Base-by-base conservation (phyloP, 2,113 vertebrate species). In the Sinocyclocheilus anophthalmus region DNA sequence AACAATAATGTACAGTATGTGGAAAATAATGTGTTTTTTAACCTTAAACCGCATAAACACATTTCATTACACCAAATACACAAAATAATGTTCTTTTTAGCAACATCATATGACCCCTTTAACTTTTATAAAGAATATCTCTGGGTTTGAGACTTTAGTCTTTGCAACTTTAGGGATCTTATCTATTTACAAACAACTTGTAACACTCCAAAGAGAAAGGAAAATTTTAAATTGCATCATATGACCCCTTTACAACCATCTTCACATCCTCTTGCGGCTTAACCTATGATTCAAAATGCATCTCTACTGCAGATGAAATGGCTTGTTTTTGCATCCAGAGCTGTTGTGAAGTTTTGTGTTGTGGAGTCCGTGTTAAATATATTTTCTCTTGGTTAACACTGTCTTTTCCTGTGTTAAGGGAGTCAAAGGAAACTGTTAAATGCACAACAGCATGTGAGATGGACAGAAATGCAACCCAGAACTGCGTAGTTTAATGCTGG, bases 381-480 rank as follows among this genome's bases (percentile, higher is more conserved):
- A 69, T 59, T 24, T 85, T 39, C 22, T 39, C 67, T 24, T 48
- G 16, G 33, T 59, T 72, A 22, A 61, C 63, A 85, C 50, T 14
- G 5, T 22, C 8, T 59, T 67, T 85, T 80, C 84, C 65, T 80
- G 84, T 80, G 76, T 85, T 61, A 72, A 37, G 37, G 5, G 16
- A 39, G 11, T 20, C 2, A 55, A 26, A 72, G 50, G 9, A 50
- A 5, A 73, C 80, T 78, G 76, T 65, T 37, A 70, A 26, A 79
- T 84, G 69, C 85, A 63, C 87, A 89, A 82, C 81, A 81, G 83
- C 50, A 26, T 26, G 59, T 22, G 45, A 53, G 18, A 69, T 53
- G 18, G 24, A 22, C 45, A 70, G 22, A 37, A 69, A 33, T n/a
- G 45, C 80, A 37, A 45, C 37, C 37, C 13, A 81, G 20, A 42